Conservation (phyloP, 23 tunicate species). For the Ciona savignyi region DNA sequence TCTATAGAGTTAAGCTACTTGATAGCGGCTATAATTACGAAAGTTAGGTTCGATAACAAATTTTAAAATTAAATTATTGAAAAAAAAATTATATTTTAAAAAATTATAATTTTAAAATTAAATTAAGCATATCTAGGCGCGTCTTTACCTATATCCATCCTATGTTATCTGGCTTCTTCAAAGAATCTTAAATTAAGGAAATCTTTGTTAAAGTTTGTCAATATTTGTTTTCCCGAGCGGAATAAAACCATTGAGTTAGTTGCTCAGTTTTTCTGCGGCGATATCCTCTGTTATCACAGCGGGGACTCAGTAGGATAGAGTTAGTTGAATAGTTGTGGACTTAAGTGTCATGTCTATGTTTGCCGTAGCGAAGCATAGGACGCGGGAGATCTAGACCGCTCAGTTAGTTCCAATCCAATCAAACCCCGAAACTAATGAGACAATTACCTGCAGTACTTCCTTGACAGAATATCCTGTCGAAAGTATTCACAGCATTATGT, state of each 20-base stretch:
- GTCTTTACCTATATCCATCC: no score
- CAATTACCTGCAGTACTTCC: no score
- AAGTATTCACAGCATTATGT: no score
- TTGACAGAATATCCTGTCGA: no score
- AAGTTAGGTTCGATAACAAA: no score
- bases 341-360: background rate
- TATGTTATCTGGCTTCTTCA: no score
- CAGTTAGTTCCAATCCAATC: background rate
- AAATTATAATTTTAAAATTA: no score
- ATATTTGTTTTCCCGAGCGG: background rate
- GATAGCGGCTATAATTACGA: no score
- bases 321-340: background rate
- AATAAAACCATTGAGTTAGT: background rate
- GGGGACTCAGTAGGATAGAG: background rate
- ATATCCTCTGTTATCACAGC: background rate
- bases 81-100: no score
- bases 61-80: no score
- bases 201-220: background rate
- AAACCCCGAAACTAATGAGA: background rate
- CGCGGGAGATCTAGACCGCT: background rate
- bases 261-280: background rate
- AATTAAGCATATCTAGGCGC: no score
- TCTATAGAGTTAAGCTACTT: no score
- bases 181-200: background rate
- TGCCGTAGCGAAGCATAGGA: background rate